These are phyloP conservation scores for Toxonevra muliebris DNA, from an alignment of 2,888 invertebrate genomes.

Conservation along the genomic window DNA sequence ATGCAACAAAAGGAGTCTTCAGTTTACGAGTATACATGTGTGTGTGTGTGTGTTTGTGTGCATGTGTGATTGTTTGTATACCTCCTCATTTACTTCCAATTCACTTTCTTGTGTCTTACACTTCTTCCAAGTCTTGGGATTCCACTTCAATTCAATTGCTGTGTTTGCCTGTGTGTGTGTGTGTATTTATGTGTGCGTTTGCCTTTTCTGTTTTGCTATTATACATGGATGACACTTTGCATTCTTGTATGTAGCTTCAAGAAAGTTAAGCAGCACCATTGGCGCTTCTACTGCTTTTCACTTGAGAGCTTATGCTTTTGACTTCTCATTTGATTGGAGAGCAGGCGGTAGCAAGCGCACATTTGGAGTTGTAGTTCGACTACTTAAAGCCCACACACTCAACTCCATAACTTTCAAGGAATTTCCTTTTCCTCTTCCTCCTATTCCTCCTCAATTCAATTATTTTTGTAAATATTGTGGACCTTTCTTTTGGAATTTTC, in stretches of 20 bases:
- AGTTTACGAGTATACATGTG: too few relatives aligned
- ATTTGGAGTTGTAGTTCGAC: too few relatives aligned
- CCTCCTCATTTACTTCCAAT: neutral
- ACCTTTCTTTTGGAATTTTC: slow-evolving; percentile 50
- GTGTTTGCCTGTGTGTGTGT: slow-evolving; percentile 28
- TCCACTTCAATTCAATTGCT: slow-evolving; percentile 39
- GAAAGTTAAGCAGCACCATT: slow-evolving; percentile 40
- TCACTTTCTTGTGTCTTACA: neutral
- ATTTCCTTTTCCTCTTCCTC: slow-evolving; percentile 43
- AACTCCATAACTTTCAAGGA: slow-evolving; percentile 42
- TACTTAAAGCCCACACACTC: too few relatives aligned
- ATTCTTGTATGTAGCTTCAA: slow-evolving; percentile 53
- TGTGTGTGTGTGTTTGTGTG: neutral
- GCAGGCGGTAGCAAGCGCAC: too few relatives aligned
- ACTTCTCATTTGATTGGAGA: too few relatives aligned
- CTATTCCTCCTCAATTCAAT: too few relatives aligned
- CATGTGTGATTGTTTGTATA: neutral
- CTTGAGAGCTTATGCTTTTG: too few relatives aligned
- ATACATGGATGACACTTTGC: slow-evolving; percentile 57
- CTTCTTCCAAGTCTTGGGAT: neutral
- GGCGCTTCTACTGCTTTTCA: slow-evolving; percentile 18
- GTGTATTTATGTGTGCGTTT: neutral
- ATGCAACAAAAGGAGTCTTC: neutral
- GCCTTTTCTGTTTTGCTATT: slow-evolving; percentile 37
- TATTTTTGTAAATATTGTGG: slow-evolving; percentile 53